Evolutionary conservation across 1,140 invertebrate species (phyloP).

Genomic region (Drosophila cardini): DNA sequence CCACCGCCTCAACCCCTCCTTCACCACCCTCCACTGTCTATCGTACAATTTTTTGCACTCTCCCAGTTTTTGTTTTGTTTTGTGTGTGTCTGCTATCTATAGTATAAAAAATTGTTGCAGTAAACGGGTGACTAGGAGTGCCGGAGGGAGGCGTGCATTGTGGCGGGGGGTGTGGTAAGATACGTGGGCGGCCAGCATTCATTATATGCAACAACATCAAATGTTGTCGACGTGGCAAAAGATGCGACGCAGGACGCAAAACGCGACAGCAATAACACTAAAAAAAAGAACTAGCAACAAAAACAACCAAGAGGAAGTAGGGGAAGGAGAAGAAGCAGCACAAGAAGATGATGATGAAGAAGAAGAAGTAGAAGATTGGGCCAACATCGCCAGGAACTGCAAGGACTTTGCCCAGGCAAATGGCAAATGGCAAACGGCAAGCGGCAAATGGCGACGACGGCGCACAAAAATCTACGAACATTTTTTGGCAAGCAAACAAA

Average conservation of each 20-base stretch:
- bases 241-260: conserved; percentile 61
- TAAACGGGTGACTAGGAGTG: conserved; percentile 31
- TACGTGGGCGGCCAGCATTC: conserved; percentile 58
- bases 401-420: conserved; percentile 52
- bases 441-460: conserved; percentile 30
- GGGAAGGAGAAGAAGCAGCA: conserved; percentile 33
- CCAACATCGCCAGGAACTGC: conserved; percentile 16
- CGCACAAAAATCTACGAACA: conserved; percentile 61
- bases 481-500: conserved; percentile 68
- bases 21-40: not conserved
- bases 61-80: not conserved
- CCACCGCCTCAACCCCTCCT: not conserved
- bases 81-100: conserved; percentile 54
- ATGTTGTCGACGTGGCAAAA: conserved; percentile 77
- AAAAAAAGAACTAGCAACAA: conserved; percentile 61
- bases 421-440: conserved; percentile 5
- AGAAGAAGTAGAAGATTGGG: conserved; percentile 6
- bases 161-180: not conserved
- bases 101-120: conserved; percentile 65
- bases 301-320: conserved; percentile 23
- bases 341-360: conserved; percentile 22
- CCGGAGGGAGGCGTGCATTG: not conserved
- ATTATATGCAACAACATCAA: conserved; percentile 81
- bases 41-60: conserved; percentile 3
- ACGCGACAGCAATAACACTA: conserved; percentile 74